phyloP scores from a whole-genome alignment of 1,140 invertebrate species.

The Drosophila pseudoananassae region DNA sequence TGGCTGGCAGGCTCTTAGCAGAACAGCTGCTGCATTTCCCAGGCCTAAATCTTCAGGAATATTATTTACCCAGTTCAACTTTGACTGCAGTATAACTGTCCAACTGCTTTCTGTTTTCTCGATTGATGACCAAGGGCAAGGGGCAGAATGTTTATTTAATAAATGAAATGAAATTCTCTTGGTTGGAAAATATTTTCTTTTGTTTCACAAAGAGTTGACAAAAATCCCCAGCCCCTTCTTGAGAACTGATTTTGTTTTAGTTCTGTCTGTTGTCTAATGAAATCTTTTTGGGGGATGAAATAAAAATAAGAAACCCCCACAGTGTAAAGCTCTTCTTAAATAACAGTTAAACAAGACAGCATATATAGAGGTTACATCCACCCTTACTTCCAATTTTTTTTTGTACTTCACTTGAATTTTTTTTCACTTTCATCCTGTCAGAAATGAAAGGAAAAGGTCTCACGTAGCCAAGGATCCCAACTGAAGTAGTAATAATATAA shows the following conservation, averaged over 20 bases:
- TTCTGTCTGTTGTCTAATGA: slow-evolving; percentile 28
- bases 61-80: slow-evolving; percentile 45
- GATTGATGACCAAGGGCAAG: slow-evolving; percentile 65
- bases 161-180: slow-evolving; percentile 57
- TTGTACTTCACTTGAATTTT: background rate
- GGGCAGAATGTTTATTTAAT: slow-evolving; percentile 69
- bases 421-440: slow-evolving; percentile 8
- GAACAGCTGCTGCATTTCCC: slow-evolving; percentile 66
- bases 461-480: slow-evolving; percentile 58
- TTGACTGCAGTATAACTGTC: slow-evolving; percentile 30
- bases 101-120: slow-evolving; percentile 38
- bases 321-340: slow-evolving; percentile 41
- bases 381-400: background rate
- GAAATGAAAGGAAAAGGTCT: slow-evolving; percentile 59
- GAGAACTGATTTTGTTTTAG: slow-evolving; percentile 25
- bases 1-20: slow-evolving; percentile 50
- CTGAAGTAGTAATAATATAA: slow-evolving; percentile 75
- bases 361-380: slow-evolving; percentile 12
- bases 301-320: slow-evolving; percentile 1
- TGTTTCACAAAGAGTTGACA: slow-evolving; percentile 31
- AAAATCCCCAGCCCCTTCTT: background rate
- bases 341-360: slow-evolving; percentile 38
- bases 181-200: slow-evolving; percentile 42
- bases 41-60: slow-evolving; percentile 62
- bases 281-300: slow-evolving; percentile 16